Base-by-base conservation (phyloP, 2,888 invertebrate genomes). In the Pollenia amentaria region DNA sequence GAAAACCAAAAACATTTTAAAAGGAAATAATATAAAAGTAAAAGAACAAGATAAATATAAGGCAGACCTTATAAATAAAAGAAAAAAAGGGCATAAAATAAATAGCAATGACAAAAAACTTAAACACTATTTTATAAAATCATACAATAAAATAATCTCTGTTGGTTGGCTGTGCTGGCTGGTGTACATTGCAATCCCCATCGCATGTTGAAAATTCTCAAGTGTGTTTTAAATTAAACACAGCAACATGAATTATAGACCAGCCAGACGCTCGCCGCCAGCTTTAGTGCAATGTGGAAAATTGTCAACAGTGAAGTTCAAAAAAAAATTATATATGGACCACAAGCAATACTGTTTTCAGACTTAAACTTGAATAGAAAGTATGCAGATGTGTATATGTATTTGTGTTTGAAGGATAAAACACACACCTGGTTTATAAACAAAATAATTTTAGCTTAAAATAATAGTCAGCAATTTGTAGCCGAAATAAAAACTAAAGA, bases 151-250 rank as follows among this genome's bases (percentile, higher is more conserved):
- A 64, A n/a, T n/a, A 10, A n/a, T 6, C 60, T 51, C 16, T 42
- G 9, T 62, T 80, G 53, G 62, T 64, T 64, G 18, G 21, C 18
- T 75, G 62, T n/a, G 48, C 29, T 64, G 18, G 10, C 55, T 65
- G 64, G 29, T 42, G 21, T 44, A n/a, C n/a, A n/a, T n/a, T n/a
- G n/a, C n/a, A n/a, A n/a, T n/a, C n/a, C n/a, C 14, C 57, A 40
- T 18, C n/a, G 46, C n/a, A 42, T 51, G 51, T 60, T 70, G 42
- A 2, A 60, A 62, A 79, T 60, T 79, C 79, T 62, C 79, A 70
- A 62, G 70, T 79, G 79, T 60, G 60, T 69, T 60, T 60, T 48
- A 42, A 70, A 79, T 79, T 62, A 62, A 51, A 16, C 70, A 62
- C 70, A 79, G 62, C 69, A 40, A 16, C 70, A 51, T 70, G 12